Percentiles rank a stretch among this genome's conserved stretches.
phyloP scores from a whole-genome alignment of 2,797 vertebrate species.

The Lutjanus campechanus region DNA sequence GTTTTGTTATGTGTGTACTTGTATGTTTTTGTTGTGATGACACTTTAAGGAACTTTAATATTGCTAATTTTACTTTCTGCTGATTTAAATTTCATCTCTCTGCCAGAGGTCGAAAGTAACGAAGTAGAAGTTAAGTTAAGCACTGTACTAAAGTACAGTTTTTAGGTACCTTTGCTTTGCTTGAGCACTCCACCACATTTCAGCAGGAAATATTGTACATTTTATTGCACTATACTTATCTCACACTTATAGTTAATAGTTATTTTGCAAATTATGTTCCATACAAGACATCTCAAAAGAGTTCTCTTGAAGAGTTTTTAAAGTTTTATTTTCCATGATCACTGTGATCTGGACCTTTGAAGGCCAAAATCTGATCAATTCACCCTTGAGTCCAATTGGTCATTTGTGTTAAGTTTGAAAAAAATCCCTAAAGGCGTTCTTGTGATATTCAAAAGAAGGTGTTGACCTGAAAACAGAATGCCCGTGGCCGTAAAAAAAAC shows the following conservation, averaged over 20 bases:
- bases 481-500: no score
- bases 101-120: background rate
- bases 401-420: no score
- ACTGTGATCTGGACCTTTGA: no score
- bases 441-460: no score
- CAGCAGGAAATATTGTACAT: background rate
- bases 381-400: no score
- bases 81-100: background rate
- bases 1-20: background rate
- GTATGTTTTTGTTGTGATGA: background rate
- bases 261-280: no score
- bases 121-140: background rate
- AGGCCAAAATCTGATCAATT: no score
- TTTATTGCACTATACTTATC: background rate
- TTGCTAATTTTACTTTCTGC: background rate
- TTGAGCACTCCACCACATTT: background rate
- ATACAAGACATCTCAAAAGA: no score
- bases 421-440: no score
- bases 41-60: background rate
- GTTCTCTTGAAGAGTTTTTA: no score
- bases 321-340: background rate
- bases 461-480: no score
- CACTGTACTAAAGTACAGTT: background rate
- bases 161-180: background rate
- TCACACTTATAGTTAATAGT: background rate